Percentiles rank a stretch among this genome's conserved stretches.
These are phyloP conservation scores for Neotragus pygmaeus DNA, from an alignment of 2,113 vertebrate species.

Conservation along the genomic window DNA sequence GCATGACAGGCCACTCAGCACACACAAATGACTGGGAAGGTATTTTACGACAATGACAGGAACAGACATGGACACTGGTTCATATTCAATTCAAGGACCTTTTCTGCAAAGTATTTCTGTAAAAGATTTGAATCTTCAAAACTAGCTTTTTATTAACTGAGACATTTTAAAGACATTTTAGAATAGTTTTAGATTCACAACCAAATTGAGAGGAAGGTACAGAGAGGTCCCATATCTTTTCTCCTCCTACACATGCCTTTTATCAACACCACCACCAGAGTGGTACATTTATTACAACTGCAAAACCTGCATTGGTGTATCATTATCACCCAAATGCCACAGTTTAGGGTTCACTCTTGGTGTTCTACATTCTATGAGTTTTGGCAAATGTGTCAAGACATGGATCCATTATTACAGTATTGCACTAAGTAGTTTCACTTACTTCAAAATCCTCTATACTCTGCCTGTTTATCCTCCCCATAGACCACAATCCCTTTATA, in stretches of 20 bases:
- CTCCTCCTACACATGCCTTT: background rate
- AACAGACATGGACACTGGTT: background rate
- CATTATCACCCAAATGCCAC: background rate
- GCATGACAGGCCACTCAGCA: background rate
- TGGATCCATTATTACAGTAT: background rate
- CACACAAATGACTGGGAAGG: background rate
- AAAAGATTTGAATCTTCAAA: background rate
- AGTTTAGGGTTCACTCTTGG: background rate
- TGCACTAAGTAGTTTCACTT: background rate
- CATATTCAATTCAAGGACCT: background rate
- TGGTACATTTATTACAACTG: too few relatives aligned
- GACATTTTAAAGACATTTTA: background rate
- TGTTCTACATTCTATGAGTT: background rate
- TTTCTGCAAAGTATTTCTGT: background rate
- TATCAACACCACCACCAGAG: background rate
- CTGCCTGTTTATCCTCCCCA: background rate
- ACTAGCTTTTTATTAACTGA: background rate
- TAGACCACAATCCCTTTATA: background rate
- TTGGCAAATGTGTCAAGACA: background rate
- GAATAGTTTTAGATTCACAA: background rate
- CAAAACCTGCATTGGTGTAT: background rate
- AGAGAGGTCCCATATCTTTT: background rate
- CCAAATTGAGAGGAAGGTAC: background rate
- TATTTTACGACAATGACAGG: background rate
- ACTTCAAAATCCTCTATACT: background rate